phyloP scores from a whole-genome alignment of 2,797 vertebrate genomes.

The Spatula clypeata region DNA sequence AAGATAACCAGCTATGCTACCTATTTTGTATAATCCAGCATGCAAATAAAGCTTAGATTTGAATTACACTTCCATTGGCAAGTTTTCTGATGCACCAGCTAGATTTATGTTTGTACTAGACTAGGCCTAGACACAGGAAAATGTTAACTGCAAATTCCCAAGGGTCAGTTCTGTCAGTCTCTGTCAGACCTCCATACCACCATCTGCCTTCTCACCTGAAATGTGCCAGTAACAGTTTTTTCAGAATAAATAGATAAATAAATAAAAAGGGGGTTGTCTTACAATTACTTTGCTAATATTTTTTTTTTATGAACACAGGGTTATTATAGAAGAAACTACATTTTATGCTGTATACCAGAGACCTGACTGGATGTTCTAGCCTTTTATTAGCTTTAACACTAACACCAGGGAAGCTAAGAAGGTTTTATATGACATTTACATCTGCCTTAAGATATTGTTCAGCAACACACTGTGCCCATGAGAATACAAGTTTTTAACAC shows the following conservation, averaged over 20 bases:
- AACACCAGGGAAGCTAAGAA: not conserved
- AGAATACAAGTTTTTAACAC: constrained; percentile 5
- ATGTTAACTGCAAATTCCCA: not conserved
- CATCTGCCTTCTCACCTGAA: not conserved
- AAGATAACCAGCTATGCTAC: not conserved
- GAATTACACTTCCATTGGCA: not conserved
- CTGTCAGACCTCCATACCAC: not conserved
- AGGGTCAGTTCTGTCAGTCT: not conserved
- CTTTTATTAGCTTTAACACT: constrained; percentile 1
- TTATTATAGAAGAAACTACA: not conserved
- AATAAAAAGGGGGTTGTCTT: not conserved
- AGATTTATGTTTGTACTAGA: not conserved
- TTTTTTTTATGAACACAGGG: not conserved
- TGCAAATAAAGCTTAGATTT: accelerated
- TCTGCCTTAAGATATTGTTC: not conserved
- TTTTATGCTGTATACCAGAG: not conserved
- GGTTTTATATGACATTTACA: constrained; percentile 13
- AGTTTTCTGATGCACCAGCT: not conserved
- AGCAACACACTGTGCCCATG: not conserved
- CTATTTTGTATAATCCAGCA: not conserved
- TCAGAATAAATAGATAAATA: not conserved
- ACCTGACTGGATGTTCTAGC: not conserved
- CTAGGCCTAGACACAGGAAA: not conserved
- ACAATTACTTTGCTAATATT: not conserved
- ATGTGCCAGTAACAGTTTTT: not conserved